Conservation (phyloP, 2,797 vertebrate genomes). For the Pelodytes ibericus region DNA sequence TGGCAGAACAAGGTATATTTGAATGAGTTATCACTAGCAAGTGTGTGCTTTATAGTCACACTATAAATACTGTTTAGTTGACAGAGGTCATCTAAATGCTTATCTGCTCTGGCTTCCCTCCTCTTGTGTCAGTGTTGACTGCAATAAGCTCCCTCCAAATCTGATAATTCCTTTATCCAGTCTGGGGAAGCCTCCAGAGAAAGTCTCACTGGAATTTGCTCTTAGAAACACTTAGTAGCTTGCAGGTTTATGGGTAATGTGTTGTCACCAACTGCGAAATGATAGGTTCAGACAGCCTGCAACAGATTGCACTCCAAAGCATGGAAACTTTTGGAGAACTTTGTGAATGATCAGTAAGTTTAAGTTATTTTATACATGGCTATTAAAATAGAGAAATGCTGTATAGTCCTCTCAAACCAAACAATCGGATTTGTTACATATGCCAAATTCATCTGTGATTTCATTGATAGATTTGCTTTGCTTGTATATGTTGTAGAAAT, state of each 20-base stretch:
- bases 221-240: background rate
- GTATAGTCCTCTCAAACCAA: too few relatives aligned
- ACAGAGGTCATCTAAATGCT: too few relatives aligned
- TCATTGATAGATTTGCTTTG: too few relatives aligned
- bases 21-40: too few relatives aligned
- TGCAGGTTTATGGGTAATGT: background rate
- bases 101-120: slow-evolving; percentile 14
- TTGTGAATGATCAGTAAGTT: background rate
- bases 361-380: too few relatives aligned
- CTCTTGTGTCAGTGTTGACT: background rate
- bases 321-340: background rate
- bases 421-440: too few relatives aligned
- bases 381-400: too few relatives aligned
- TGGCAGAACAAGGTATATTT: too few relatives aligned
- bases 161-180: background rate
- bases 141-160: background rate
- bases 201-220: background rate
- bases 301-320: background rate
- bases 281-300: background rate
- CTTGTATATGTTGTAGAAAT: too few relatives aligned
- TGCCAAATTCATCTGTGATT: too few relatives aligned
- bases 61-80: too few relatives aligned
- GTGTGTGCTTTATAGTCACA: too few relatives aligned
- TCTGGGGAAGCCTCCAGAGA: background rate
- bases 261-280: background rate